Evolutionary conservation across 2,113 vertebrate genomes (phyloP), one percentile per base, ranked within the genome.

Genomic region (Phoenicopterus ruber): DNA sequence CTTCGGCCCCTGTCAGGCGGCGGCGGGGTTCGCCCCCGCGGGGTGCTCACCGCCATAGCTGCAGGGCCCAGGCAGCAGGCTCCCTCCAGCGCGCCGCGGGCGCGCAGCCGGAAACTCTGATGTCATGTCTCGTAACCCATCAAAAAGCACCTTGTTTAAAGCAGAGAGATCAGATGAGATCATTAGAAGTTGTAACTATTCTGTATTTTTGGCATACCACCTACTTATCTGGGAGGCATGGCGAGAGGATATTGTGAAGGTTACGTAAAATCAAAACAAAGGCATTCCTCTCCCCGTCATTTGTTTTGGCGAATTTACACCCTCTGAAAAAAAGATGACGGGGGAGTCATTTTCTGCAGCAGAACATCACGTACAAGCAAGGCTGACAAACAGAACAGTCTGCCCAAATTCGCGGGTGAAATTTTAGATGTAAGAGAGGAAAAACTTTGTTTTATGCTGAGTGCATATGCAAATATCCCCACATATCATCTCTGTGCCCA

Each of bases 61-160:
- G 85, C 74, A 44, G 42, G 42, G 42, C 42, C 42, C 12, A 14
- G 42, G 42, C 42, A 42, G 42, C 42, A 12, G 90, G 76, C 87
- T 96, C 83, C 69, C 81, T 93, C 85, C 82, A 70, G 55, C 21
- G 52, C 9, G 46, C 78, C 19, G 46, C 91, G 72, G 92, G 94
- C 94, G 84, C 34, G 74, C 88, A 97, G 93, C 96, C 7, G 72
- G 96, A 97, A 97, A 88, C 86, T 88, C 95, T 97, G 96, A 97
- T 93, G 94, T 96, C 96, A 95, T 34, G 96, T 96, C 97, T 97
- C 38, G 2, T 80, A 95, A 97, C 61, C 81, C 93, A 96, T 93
- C 96, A 93, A 96, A 96, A 97, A 97, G 87, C 1, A 3, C 86
- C 95, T 94, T 97, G 95, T 96, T 90, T 91, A 81, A 96, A 96